phyloP scores from a whole-genome alignment of 2,888 invertebrate species.

The Cephalotes varians region DNA sequence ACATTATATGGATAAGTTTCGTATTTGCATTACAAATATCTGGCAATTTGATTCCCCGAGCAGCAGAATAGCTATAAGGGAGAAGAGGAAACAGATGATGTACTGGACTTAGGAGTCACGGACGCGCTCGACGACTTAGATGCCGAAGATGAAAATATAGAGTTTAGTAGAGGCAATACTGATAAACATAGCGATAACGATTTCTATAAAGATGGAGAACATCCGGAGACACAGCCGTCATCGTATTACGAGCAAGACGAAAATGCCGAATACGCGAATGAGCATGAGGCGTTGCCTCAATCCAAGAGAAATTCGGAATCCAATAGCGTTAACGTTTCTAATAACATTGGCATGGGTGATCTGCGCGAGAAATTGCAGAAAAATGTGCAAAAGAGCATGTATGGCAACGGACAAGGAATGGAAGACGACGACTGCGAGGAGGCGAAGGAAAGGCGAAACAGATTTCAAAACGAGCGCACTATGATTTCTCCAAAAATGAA shows the following conservation, averaged over 20 bases:
- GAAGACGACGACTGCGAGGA: constrained; percentile 84
- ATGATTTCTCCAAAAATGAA: constrained; percentile 82
- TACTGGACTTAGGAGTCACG: constrained; percentile 85
- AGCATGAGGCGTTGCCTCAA: constrained; percentile 60
- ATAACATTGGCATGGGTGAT: constrained; percentile 76
- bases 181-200: constrained; percentile 79
- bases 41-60: constrained; percentile 83
- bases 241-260: constrained; percentile 78
- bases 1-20: constrained; percentile 51
- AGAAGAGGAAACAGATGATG: constrained; percentile 86
- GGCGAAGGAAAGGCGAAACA: constrained; percentile 82
- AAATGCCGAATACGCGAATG: constrained; percentile 66
- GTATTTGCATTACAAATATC: constrained; percentile 76
- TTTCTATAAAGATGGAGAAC: constrained; percentile 81
- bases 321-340: constrained; percentile 65
- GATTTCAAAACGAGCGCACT: constrained; percentile 83
- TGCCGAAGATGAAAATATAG: constrained; percentile 84
- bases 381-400: constrained; percentile 73
- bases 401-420: constrained; percentile 77
- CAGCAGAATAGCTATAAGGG: constrained; percentile 85
- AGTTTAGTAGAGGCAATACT: constrained; percentile 80
- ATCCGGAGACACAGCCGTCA: constrained; percentile 64
- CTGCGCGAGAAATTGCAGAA: constrained; percentile 83
- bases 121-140: constrained; percentile 85
- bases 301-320: constrained; percentile 72